Evolutionary conservation across 2,113 vertebrate genomes (phyloP).

Genomic region (Crotophaga sulcirostris): DNA sequence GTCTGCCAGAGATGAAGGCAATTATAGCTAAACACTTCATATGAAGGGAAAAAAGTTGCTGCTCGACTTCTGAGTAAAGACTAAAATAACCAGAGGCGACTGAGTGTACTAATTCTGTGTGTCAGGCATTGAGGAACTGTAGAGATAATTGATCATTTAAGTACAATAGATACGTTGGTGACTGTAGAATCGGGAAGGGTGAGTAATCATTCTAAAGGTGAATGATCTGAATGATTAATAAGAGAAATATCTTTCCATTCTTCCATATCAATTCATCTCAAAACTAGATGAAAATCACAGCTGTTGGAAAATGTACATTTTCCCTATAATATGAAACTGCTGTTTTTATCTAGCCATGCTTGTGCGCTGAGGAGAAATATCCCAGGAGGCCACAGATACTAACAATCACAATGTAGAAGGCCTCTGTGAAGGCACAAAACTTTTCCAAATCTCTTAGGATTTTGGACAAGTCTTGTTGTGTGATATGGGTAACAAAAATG

Average conservation of each 20-base stretch:
- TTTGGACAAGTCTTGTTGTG: not conserved
- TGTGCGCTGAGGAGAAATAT: not conserved
- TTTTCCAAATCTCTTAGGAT: not conserved
- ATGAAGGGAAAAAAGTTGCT: not conserved
- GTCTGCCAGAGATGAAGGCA: not conserved
- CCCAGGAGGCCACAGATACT: not conserved
- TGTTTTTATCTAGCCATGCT: not conserved
- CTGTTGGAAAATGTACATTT: rapidly evolving
- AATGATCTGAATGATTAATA: not conserved
- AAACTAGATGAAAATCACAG: not conserved
- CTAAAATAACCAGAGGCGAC: not conserved
- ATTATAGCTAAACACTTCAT: not conserved
- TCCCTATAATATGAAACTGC: not conserved
- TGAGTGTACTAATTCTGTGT: not conserved
- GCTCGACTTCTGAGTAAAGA: not conserved
- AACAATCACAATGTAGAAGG: too few species aligned
- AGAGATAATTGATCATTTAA: not conserved
- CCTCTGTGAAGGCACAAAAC: not conserved
- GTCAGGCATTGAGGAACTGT: not conserved
- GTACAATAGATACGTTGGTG: not conserved
- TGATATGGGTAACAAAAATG: not conserved
- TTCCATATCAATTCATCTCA: not conserved
- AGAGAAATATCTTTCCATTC: not conserved
- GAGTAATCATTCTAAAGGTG: not conserved
- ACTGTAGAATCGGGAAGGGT: not conserved